phyloP scores from a whole-genome alignment of 23 tunicate species.

The Clavelina lepadiformis region DNA sequence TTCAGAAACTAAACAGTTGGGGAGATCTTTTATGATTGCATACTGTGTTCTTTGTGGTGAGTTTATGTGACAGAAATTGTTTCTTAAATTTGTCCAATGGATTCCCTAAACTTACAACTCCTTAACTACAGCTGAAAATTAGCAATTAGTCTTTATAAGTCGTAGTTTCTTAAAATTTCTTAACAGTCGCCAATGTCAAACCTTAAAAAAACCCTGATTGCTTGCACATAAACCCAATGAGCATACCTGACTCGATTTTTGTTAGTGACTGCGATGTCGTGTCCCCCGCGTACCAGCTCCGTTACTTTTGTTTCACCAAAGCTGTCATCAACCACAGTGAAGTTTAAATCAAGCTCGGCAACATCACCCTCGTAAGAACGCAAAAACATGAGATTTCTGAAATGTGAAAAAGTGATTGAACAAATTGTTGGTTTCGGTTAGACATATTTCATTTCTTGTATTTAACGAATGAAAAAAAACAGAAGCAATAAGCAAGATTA shows the following conservation, averaged over 20 bases:
- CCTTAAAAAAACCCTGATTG: too few relatives aligned
- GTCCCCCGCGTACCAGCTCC: slow-evolving; percentile 63
- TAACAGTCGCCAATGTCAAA: too few relatives aligned
- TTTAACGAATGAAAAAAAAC: neutral
- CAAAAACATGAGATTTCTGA: slow-evolving; percentile 67
- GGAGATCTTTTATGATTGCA: too few relatives aligned
- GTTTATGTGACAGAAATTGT: too few relatives aligned
- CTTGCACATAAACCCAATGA: too few relatives aligned
- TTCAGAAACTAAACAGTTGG: too few relatives aligned
- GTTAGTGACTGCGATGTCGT: slow-evolving; percentile 47
- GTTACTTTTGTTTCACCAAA: slow-evolving; percentile 65
- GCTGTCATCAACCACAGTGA: slow-evolving; percentile 74
- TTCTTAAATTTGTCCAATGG: too few relatives aligned
- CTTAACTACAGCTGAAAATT: too few relatives aligned
- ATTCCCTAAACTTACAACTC: too few relatives aligned
- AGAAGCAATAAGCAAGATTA: neutral
- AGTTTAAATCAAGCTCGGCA: slow-evolving; percentile 59
- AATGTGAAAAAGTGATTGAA: neutral
- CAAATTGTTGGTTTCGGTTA: neutral
- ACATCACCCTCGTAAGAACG: slow-evolving; percentile 74
- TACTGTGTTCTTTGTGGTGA: too few relatives aligned
- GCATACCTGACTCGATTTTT: slow-evolving; percentile 55
- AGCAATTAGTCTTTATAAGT: too few relatives aligned
- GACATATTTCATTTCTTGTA: neutral
- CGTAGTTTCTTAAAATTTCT: too few relatives aligned